Base-by-base conservation (phyloP, 2,113 vertebrate species). In the Nothocercus nigrocapillus region DNA sequence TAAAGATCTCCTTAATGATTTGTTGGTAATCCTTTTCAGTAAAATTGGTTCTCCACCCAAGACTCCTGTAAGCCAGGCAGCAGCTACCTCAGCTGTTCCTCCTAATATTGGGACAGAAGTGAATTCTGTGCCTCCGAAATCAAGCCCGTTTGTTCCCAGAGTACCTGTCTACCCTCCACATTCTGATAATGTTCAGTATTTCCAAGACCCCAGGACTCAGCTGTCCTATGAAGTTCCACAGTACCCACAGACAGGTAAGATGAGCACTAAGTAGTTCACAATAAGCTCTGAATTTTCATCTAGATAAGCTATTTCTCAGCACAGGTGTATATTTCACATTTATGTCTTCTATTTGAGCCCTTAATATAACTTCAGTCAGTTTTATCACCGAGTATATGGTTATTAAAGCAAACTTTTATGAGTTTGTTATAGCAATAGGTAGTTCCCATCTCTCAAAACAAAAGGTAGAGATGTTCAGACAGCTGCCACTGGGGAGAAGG, bases 1-100 rank as follows among this genome's bases (percentile, higher is more conserved):
- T 66, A 19, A 81, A 76, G 24, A 85, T 77, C 6, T 88, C 24
- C 13, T 84, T 82, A 88, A 96, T 42, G n/a, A 28, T 92, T 72
- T 86, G 53, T 96, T 88, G 93, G 24, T 96, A 86, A 93, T 97
- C 83, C 82, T 95, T 97, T 88, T 61, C 88, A 98, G 98, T 97
- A 98, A 98, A 98, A 97, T 98, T 75, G 97, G 98, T 90, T 99
- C 98, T 94, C 99, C 99, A 94, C 98, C 98, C 76, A 99, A 98
- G 97, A 98, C 98, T 91, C 98, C 98, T 64, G 98, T 98, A 96
- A 99, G 97, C 97, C 98, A 98, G 93, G 97, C 98, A 82, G 97
- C 98, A 84, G 97, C 97, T 89, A 98, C 98, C 85, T 98, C 98
- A 96, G 98, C 98, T 93, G 97, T 98, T 91, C 97, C 98, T 76